Evolutionary conservation across 2,797 vertebrate species (phyloP), one percentile per base, ranked within the genome.

Genomic region (Anguilla obscura): DNA sequence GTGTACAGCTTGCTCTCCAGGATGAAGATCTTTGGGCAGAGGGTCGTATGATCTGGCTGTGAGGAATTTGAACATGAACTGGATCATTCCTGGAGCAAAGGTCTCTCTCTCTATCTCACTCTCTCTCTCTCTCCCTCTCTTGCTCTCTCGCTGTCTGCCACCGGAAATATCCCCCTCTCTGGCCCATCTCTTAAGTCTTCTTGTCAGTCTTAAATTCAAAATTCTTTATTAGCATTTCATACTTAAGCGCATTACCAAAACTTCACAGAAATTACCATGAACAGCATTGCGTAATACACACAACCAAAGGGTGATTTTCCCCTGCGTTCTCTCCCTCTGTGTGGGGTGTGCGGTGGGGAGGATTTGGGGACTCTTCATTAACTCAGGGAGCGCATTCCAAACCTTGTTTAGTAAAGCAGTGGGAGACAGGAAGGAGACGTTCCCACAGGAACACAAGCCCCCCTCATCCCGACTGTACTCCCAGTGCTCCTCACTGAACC

Each of bases 341-440:
- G 87, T 18, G 16, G 33, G 36, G 16, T 40, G 27, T 71, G 69
- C 9, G 8, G 48, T 3, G 79, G 82, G 87, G 89, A 94, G 90
- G 94, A 93, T 94, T 95, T 95, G 95, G 92, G 94, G 95, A 95
- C 93, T 95, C 94, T 93, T 95, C 95, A 94, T 94, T 93, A 95
- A 95, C 95, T 92, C 91, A 95, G 94, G 95, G 92, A 95, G 93
- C 93, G 91, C 95, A 96, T 97, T 96, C 96, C 96, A 96, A 96
- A 96, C 95, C 96, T 96, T 96, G 94, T 96, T 96, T 96, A 95
- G 95, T 94, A 94, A 95, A 92, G 94, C 92, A 94, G 92, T 89
- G 90, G 91, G 92, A 90, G 93, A 33, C 40, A 30, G 45, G 83
- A 52, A 83, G 36, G 36, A 79, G 36, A 48, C 9, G 21, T 50